phyloP scores from a whole-genome alignment of 2,888 invertebrate species.

The Thalpophila matura region DNA sequence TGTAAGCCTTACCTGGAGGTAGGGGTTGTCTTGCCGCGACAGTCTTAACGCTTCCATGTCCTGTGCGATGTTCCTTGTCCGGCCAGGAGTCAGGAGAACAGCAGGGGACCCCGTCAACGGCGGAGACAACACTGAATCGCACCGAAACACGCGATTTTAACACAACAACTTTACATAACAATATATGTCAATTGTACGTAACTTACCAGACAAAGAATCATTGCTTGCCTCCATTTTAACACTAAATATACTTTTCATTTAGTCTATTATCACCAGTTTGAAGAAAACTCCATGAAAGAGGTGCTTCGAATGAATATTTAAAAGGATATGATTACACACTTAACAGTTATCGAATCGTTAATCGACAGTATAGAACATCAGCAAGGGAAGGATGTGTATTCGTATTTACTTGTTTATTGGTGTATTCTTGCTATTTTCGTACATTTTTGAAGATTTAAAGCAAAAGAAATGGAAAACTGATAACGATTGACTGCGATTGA shows the following conservation, averaged over 20 bases:
- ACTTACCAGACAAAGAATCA: slow-evolving; percentile 84
- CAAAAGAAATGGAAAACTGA: slow-evolving; percentile 48
- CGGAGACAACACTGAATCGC: slow-evolving; percentile 78
- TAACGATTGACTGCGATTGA: slow-evolving; percentile 59
- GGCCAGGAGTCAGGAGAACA: slow-evolving; percentile 93
- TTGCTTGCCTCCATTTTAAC: slow-evolving; percentile 83
- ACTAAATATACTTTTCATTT: slow-evolving; percentile 54
- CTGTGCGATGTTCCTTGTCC: slow-evolving; percentile 94
- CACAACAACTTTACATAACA: slow-evolving; percentile 37
- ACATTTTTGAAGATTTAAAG: slow-evolving; percentile 47
- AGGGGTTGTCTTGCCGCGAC: slow-evolving; percentile 96
- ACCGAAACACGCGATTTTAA: slow-evolving; percentile 54
- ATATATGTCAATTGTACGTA: slow-evolving; percentile 18
- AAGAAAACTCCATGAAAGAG: slow-evolving; percentile 45
- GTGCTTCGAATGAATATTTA: slow-evolving; percentile 41
- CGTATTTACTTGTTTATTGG: slow-evolving; percentile 13
- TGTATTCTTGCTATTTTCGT: slow-evolving; percentile 41
- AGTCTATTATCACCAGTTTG: slow-evolving; percentile 36
- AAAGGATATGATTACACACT: slow-evolving; percentile 12
- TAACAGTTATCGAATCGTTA: slow-evolving; percentile 2
- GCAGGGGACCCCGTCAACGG: slow-evolving; percentile 87
- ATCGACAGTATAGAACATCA: neutral
- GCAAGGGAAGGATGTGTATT: neutral
- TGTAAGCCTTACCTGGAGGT: slow-evolving; percentile 92
- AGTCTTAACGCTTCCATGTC: slow-evolving; percentile 96